Base-by-base conservation (phyloP, 2,797 vertebrate genomes). In the Darevskia nairensis region DNA sequence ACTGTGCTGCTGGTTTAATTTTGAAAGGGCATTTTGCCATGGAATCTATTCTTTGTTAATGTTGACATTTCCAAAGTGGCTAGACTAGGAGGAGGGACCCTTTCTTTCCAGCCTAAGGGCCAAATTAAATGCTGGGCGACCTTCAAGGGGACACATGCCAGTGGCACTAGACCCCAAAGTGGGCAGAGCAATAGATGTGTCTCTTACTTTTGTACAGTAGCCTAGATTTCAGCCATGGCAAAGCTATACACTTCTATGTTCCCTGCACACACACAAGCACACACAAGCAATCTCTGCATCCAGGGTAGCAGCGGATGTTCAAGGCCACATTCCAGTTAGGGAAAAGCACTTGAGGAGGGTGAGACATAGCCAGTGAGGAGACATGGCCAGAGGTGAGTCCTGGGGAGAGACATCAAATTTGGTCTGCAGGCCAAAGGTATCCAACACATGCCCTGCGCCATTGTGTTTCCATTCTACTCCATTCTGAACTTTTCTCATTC, bases 1-100 rank as follows among this genome's bases (percentile, higher is more conserved):
- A 69, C 88, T n/a, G 29, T 92, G 35, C 15, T 59, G 39, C 4
- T 44, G 21, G 10, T 80, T 80, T 61, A 41, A 87, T 72, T 80
- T 75, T 61, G 29, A n/a, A 23, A 10, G 13, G 1, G 15, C 19
- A 27, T 82, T 44, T 46, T 32, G 55, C 8, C n/a, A 46, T 74
- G 80, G 41, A 4, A 68, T 75, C 27, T 4, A 68, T 11, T 79
- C 9, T 50, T 55, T 39, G 8, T 64, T 59, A 81, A 81, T 15
- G 41, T 64, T 10, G 17, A 59, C 44, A 71, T 71, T 78, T 88
- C 46, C 50, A 59, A 23, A 78, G 29, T 32, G 50, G 55, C 25
- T n/a, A 84, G 41, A 35, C 50, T 15, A 72, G 2, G 11, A 29
- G 35, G 29, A n/a, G 44, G 27, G 4, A 78, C 13, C 11, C 39